A percentile compares a stretch with the other conserved stretches of the same genome.
These are phyloP conservation scores for Podarcis lilfordi DNA, from an alignment of 2,797 vertebrate genomes.

Conservation along the genomic window DNA sequence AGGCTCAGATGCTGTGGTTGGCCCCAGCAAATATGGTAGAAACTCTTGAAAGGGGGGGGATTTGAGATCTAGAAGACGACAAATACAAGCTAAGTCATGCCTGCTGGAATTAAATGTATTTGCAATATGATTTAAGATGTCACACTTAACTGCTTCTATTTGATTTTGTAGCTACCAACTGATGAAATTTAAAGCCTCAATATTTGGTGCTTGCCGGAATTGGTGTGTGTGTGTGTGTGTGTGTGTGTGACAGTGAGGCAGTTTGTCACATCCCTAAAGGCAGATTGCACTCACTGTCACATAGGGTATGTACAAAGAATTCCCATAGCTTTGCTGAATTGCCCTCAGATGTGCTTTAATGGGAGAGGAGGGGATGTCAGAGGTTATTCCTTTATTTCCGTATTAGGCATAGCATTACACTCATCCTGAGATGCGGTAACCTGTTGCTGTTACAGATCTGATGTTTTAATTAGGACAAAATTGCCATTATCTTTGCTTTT, in stretches of 20 bases:
- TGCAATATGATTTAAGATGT: not conserved
- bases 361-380: not conserved
- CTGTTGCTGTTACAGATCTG: not conserved
- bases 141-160: slow-evolving; percentile 1
- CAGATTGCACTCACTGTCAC: not conserved
- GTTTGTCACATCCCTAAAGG: not conserved
- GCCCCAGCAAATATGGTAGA: not conserved
- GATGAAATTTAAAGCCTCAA: slow-evolving; percentile 8
- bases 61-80: not conserved
- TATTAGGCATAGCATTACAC: not conserved
- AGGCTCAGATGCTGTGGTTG: not conserved
- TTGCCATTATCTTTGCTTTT: not conserved
- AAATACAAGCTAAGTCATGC: not conserved
- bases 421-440: not conserved
- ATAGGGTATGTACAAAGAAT: not conserved
- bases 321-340: not conserved
- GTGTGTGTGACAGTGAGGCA: fast-evolving
- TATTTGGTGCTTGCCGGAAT: not conserved
- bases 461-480: not conserved
- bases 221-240: too few species aligned
- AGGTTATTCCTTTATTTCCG: not conserved
- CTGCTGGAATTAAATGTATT: slow-evolving; percentile 5
- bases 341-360: not conserved
- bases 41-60: not conserved
- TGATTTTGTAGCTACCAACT: slow-evolving; percentile 1